These are phyloP conservation scores for Atopsyche davidsoni DNA, from an alignment of 1,140 invertebrate species.

Conservation along the genomic window DNA sequence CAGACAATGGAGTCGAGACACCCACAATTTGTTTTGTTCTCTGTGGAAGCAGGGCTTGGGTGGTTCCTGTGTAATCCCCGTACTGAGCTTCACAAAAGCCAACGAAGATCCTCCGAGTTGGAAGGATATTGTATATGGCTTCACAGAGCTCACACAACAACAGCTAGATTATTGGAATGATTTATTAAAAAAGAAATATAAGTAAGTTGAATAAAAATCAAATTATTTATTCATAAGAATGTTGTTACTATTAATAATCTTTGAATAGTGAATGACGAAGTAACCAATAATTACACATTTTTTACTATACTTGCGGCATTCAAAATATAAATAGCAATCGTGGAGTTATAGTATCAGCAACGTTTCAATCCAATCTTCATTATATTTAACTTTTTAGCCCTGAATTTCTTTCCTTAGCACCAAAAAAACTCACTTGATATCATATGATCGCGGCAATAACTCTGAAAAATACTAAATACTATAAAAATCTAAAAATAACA, in stretches of 20 bases:
- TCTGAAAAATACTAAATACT: no score
- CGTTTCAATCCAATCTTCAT: no score
- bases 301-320: no score
- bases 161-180: slow-evolving; percentile 42
- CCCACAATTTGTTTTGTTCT: slow-evolving; percentile 54
- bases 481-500: no score
- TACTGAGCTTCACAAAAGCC: slow-evolving; percentile 40
- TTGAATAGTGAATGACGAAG: no score
- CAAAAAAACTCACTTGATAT: no score
- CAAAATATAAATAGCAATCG: no score
- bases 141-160: slow-evolving; percentile 39
- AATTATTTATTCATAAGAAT: slow-evolving; percentile 1
- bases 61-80: slow-evolving; percentile 56
- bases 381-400: no score
- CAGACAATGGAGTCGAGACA: slow-evolving; percentile 58
- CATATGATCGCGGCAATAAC: no score
- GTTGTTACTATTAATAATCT: not conserved
- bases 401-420: no score
- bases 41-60: slow-evolving; percentile 56
- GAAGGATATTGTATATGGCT: slow-evolving; percentile 54
- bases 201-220: slow-evolving; percentile 47
- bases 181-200: slow-evolving; percentile 46
- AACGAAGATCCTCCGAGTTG: slow-evolving; percentile 39
- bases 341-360: no score
- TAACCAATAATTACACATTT: no score